A percentile compares a stretch with the other conserved stretches of the same genome.
phyloP scores from a whole-genome alignment of 1,140 invertebrate species.

The Nasonia vitripennis region DNA sequence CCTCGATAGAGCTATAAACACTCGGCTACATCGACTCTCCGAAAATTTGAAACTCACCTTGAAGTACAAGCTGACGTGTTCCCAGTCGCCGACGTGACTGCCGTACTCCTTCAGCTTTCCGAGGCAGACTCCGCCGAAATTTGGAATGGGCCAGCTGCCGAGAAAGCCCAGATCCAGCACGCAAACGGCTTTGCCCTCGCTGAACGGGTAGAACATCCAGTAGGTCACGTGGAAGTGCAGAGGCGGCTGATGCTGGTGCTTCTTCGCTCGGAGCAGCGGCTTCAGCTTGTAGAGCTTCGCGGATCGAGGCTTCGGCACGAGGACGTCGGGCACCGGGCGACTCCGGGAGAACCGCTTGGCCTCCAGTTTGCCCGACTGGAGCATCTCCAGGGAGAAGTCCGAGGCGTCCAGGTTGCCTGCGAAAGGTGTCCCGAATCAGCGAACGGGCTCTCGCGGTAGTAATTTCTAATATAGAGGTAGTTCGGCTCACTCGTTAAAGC shows the following conservation, averaged over 20 bases:
- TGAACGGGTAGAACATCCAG: slow-evolving; percentile 83
- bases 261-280: neutral
- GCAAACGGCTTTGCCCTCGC: slow-evolving; percentile 78
- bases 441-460: neutral
- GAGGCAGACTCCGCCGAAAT: slow-evolving; percentile 77
- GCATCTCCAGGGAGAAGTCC: neutral
- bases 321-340: neutral
- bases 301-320: neutral
- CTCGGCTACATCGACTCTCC: too few relatives aligned
- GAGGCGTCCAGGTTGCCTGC: neutral
- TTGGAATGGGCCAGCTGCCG: slow-evolving; percentile 77
- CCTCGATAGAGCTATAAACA: too few relatives aligned
- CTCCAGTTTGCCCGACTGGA: neutral
- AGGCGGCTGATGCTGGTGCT: slow-evolving; percentile 10
- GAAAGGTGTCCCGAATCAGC: neutral
- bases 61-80: slow-evolving; percentile 80
- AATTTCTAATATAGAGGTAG: neutral
- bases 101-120: slow-evolving; percentile 77
- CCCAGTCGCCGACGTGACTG: slow-evolving; percentile 82
- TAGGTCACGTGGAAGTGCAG: slow-evolving; percentile 79
- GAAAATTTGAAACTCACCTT: slow-evolving; percentile 63
- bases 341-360: neutral
- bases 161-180: slow-evolving; percentile 72
- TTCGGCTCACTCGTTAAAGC: too few relatives aligned
- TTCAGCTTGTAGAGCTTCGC: neutral